phyloP scores from a whole-genome alignment of 2,797 vertebrate species.

The Lycodopsis pacificus region DNA sequence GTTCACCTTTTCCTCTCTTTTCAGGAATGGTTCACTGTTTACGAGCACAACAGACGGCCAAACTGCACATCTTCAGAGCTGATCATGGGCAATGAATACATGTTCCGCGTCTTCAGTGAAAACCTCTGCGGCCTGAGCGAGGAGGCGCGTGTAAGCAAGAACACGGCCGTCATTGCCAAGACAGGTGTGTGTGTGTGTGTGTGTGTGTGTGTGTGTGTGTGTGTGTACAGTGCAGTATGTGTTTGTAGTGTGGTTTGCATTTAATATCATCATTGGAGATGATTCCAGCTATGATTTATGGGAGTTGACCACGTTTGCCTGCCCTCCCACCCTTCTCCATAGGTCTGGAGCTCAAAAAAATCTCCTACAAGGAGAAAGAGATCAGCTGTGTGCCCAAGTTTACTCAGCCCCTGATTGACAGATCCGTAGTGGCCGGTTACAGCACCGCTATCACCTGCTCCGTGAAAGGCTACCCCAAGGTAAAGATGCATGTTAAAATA shows the following conservation, averaged over 20 bases:
- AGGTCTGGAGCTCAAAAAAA: constrained; percentile 81
- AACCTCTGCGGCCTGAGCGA: constrained; percentile 92
- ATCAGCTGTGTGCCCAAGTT: constrained; percentile 87
- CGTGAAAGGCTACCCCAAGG: constrained; percentile 90
- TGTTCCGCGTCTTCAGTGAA: constrained; percentile 90
- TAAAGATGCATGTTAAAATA: constrained; percentile 56
- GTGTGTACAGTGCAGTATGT: background rate
- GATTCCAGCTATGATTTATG: constrained; percentile 27
- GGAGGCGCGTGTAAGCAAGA: constrained; percentile 82
- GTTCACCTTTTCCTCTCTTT: background rate
- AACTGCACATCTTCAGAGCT: constrained; percentile 90
- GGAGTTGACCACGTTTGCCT: background rate
- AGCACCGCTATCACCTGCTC: constrained; percentile 90
- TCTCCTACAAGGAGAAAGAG: constrained; percentile 87
- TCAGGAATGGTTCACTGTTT: constrained; percentile 93
- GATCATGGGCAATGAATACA: constrained; percentile 92
- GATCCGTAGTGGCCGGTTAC: constrained; percentile 89
- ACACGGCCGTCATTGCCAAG: constrained; percentile 89
- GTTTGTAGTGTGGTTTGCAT: background rate
- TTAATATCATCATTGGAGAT: background rate
- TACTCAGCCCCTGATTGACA: constrained; percentile 88
- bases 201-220: background rate
- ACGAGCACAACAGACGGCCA: constrained; percentile 88
- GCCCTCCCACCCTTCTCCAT: constrained; percentile 3
- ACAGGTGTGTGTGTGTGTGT: constrained; percentile 74